Base-by-base conservation (phyloP, 2,797 vertebrate genomes). In the Parambassis ranga region DNA sequence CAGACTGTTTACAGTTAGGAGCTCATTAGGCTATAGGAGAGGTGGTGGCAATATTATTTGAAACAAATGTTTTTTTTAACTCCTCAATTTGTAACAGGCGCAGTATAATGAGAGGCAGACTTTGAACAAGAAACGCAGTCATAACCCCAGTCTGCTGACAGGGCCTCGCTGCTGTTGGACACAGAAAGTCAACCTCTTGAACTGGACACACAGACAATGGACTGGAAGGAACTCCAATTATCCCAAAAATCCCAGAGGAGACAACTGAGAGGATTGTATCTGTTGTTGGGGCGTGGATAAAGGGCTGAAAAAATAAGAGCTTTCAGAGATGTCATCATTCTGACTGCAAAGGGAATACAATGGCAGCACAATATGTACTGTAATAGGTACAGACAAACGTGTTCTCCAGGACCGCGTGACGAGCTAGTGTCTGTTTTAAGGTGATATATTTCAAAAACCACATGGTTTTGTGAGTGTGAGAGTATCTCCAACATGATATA, bases 201-300 rank as follows among this genome's bases (percentile, higher is more conserved):
- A 55, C 65, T 52, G 56, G 35, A 64, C 46, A 38, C 30, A 53
- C 62, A 23, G 46, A 77, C 65, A 47, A 49, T 16, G 57, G 49
- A 46, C 76, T 65, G 49, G 22, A 63, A 77, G 66, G 75, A 58
- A 84, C 83, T 79, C 65, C 49, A 83, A 53, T 77, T 52, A 85
- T 84, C 65, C 62, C 59, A 80, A 77, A 79, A 59, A 75, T 79
- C 57, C 64, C 65, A 56, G 35, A 30, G 51, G 24, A 71, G 48
- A 77, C 64, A 75, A 79, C 37, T 22, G 57, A 65, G 46, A 52
- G 42, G 56, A 76, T 56, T 75, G 69, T 38, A 32, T 52, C 41
- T 1, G 2, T n/a, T 10, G 4, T n/a, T 0, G n/a, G 58, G 60
- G 26, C 33, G 44, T 53, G 47, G 33, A 39, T 31, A 2, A 24